phyloP scores from a whole-genome alignment of 2,888 invertebrate genomes.

The Limulus polyphemus region DNA sequence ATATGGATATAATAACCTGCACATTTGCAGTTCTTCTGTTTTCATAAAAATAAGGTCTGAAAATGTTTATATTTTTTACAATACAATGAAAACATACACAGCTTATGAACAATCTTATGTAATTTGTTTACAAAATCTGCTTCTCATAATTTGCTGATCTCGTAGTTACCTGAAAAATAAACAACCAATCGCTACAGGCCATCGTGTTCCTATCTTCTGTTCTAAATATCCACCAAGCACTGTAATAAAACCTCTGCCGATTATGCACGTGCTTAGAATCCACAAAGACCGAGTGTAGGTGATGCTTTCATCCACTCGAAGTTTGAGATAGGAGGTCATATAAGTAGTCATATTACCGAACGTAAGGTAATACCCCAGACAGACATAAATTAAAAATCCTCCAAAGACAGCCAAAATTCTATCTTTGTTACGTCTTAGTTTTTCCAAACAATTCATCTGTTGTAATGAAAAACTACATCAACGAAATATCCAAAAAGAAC shows the following conservation, averaged over 20 bases:
- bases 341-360: conserved; percentile 30
- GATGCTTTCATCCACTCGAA: conserved; percentile 13
- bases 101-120: too few relatives aligned
- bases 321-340: conserved; percentile 28
- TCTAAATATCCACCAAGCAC: conserved; percentile 33
- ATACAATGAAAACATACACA: too few relatives aligned
- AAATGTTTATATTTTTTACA: too few relatives aligned
- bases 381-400: conserved; percentile 28
- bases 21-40: too few relatives aligned
- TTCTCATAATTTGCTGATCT: too few relatives aligned
- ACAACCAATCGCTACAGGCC: conserved; percentile 31
- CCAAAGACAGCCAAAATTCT: conserved; percentile 26
- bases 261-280: conserved; percentile 30
- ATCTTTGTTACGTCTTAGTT: too few relatives aligned
- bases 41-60: too few relatives aligned
- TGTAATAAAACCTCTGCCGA: conserved; percentile 34
- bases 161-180: conserved; percentile 33
- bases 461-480: too few relatives aligned
- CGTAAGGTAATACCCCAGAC: conserved; percentile 28
- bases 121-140: too few relatives aligned
- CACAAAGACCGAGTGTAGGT: conserved; percentile 28
- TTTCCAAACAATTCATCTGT: too few relatives aligned
- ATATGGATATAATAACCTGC: too few relatives aligned
- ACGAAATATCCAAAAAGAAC: too few relatives aligned
- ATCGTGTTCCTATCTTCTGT: conserved; percentile 29